phyloP scores from a whole-genome alignment of 1,140 invertebrate genomes.

The Aphelinus certus region DNA sequence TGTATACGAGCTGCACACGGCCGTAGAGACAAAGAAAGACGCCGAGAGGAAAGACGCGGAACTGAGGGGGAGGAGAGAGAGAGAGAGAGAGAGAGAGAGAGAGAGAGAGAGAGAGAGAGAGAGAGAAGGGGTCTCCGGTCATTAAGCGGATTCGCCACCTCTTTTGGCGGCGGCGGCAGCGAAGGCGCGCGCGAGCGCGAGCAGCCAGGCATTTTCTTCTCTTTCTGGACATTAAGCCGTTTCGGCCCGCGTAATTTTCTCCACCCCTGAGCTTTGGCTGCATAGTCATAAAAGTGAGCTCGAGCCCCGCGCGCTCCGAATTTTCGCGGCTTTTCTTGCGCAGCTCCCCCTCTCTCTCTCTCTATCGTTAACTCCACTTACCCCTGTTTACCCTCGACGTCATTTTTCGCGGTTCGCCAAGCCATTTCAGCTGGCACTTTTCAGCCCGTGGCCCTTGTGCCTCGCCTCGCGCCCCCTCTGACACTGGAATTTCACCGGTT shows the following conservation, averaged over 20 bases:
- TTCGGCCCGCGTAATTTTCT: conserved; percentile 44
- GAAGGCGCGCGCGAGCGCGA: not conserved
- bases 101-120: conserved; percentile 2
- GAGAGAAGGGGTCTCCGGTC: conserved; percentile 20
- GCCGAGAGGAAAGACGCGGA: not conserved
- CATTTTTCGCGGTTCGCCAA: conserved; percentile 12
- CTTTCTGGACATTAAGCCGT: conserved; percentile 47
- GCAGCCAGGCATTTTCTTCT: conserved; percentile 4
- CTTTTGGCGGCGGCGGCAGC: conserved; percentile 11
- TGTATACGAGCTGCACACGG: not conserved
- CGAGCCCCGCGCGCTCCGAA: not conserved
- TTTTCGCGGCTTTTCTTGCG: not conserved
- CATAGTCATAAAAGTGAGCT: too few relatives aligned
- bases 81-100: conserved; percentile 20
- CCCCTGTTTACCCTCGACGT: conserved; percentile 34
- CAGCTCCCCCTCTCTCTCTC: conserved; percentile 11
- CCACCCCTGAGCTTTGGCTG: not conserved
- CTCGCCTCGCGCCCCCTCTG: not conserved
- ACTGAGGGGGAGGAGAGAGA: conserved; percentile 37
- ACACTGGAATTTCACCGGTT: conserved; percentile 2
- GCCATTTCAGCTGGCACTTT: not conserved
- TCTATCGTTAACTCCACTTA: conserved; percentile 44
- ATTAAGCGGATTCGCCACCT: conserved; percentile 37
- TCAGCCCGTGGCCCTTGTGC: not conserved
- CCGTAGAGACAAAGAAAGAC: not conserved